Evolutionary conservation across 2,888 invertebrate genomes (phyloP).

Genomic region (Yponomeuta malinellus): DNA sequence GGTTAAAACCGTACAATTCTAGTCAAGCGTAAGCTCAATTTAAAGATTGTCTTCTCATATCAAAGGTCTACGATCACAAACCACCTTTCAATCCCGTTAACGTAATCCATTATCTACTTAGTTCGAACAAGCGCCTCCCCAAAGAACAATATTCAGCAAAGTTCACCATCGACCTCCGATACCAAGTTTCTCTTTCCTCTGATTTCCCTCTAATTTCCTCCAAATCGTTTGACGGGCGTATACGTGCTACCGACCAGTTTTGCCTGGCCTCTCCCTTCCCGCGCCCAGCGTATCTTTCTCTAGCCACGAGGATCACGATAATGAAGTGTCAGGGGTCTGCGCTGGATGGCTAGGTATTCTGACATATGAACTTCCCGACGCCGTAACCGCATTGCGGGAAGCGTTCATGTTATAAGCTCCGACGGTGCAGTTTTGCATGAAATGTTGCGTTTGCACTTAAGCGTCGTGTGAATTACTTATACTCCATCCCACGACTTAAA

Average conservation of each 20-base stretch:
- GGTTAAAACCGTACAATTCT: no score
- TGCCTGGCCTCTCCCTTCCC: slow-evolving; percentile 19
- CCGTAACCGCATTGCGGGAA: slow-evolving; percentile 39
- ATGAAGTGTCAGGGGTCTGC: slow-evolving; percentile 24
- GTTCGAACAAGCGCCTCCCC: slow-evolving; percentile 6
- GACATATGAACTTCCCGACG: slow-evolving; percentile 32
- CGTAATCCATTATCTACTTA: slow-evolving; percentile 12
- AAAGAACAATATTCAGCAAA: slow-evolving; percentile 15
- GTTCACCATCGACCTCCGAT: slow-evolving; percentile 29
- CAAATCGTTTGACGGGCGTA: slow-evolving; percentile 30
- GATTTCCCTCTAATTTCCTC: slow-evolving; percentile 38
- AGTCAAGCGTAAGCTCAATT: no score
- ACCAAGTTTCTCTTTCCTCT: slow-evolving; percentile 30
- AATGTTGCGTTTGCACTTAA: slow-evolving; percentile 10
- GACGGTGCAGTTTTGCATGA: slow-evolving; percentile 15
- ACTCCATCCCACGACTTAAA: no score
- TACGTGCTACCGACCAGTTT: slow-evolving; percentile 24
- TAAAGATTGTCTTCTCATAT: background rate
- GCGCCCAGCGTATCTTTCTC: background rate
- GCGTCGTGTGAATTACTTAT: slow-evolving; percentile 5
- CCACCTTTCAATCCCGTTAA: background rate
- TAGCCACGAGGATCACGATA: background rate
- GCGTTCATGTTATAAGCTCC: slow-evolving; percentile 15
- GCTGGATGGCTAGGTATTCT: slow-evolving; percentile 23
- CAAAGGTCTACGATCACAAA: background rate